A percentile compares a stretch with the other conserved stretches of the same genome.
Evolutionary conservation across 2,888 invertebrate genomes (phyloP).

Genomic region (Tigriopus californicus): DNA sequence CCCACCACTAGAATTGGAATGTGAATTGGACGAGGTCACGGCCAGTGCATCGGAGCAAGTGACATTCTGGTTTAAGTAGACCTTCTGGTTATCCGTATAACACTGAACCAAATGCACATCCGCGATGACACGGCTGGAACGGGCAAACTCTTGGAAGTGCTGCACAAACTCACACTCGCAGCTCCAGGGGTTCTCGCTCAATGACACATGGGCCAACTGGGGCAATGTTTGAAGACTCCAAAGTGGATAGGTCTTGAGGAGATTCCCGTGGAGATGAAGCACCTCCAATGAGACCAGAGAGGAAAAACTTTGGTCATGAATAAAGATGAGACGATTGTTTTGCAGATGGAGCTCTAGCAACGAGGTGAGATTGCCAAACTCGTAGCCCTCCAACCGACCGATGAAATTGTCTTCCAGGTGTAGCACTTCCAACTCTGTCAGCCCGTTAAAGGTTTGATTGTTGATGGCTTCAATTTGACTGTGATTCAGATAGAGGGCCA

Average conservation of each 20-base stretch:
- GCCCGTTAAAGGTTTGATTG: conserved; percentile 76
- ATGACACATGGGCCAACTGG: conserved; percentile 33
- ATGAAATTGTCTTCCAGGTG: conserved; percentile 75
- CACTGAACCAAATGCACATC: conserved; percentile 52
- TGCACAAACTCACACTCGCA: conserved; percentile 76
- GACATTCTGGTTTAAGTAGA: conserved; percentile 60
- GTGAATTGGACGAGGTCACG: conserved; percentile 38
- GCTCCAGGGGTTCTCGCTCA: conserved; percentile 71
- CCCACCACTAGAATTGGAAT: conserved; percentile 35
- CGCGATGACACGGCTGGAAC: neutral
- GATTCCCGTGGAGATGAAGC: conserved; percentile 63
- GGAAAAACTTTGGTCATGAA: conserved; percentile 66
- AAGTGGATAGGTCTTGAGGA: conserved; percentile 56
- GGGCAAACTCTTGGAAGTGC: conserved; percentile 39
- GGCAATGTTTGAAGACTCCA: conserved; percentile 44
- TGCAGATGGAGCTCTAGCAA: conserved; percentile 69
- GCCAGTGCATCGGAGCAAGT: conserved; percentile 71
- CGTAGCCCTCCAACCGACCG: conserved; percentile 55
- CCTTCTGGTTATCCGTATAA: conserved; percentile 34
- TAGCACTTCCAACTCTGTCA: conserved; percentile 54
- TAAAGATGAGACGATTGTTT: conserved; percentile 58
- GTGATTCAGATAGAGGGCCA: conserved; percentile 67
- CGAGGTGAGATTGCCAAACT: conserved; percentile 58
- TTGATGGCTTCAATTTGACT: conserved; percentile 64
- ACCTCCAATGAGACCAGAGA: conserved; percentile 63